Evolutionary conservation across 2,888 invertebrate species (phyloP).

Genomic region (Heliconius erato): DNA sequence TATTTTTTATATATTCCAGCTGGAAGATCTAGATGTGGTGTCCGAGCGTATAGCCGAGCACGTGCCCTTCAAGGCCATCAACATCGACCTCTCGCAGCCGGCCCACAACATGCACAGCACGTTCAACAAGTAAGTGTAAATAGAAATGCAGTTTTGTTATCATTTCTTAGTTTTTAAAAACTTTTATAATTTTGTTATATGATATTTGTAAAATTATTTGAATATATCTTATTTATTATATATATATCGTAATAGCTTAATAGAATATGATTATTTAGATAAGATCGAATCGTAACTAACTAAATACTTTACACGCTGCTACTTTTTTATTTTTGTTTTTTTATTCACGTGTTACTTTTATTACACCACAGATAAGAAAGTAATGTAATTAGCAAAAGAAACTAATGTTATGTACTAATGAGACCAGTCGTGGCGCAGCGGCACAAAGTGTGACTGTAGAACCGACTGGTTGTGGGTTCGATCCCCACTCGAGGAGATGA

Average conservation of each 20-base stretch:
- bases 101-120: slow-evolving; percentile 82
- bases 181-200: too few species aligned
- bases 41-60: slow-evolving; percentile 68
- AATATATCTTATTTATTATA: too few species aligned
- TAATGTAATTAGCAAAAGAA: background rate
- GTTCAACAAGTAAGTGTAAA: slow-evolving; percentile 77
- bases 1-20: slow-evolving; percentile 62
- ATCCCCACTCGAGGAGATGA: background rate
- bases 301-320: background rate
- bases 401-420: background rate
- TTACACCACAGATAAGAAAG: background rate
- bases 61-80: slow-evolving; percentile 75
- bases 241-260: too few species aligned
- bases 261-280: background rate
- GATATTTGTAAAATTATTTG: too few species aligned
- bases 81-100: slow-evolving; percentile 82
- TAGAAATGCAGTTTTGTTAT: background rate
- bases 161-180: background rate
- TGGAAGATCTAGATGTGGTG: slow-evolving; percentile 72
- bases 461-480: too few species aligned
- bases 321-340: background rate
- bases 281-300: background rate
- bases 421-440: too few species aligned
- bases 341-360: background rate
- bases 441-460: too few species aligned